Evolutionary conservation across 2,113 vertebrate species (phyloP), one percentile per base, ranked within the genome.

Genomic region (Gambusia holbrooki): DNA sequence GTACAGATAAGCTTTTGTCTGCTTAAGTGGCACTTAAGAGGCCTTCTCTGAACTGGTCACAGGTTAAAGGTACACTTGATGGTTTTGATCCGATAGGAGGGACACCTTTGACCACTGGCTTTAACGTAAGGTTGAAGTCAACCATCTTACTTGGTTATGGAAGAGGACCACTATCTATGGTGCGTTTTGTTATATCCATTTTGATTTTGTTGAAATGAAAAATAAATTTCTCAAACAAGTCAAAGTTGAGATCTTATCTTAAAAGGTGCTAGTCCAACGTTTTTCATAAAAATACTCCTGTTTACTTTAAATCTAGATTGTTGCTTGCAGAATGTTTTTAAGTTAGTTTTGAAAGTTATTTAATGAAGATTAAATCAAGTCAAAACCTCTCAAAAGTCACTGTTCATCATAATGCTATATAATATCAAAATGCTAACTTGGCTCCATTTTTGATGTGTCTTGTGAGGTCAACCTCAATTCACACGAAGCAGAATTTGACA

Each of bases 181-280:
- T 90, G 87, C 86, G 82, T 89, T 92, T 92, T 91, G 76, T 90
- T 88, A 89, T 80, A 79, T 74, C 73, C 62, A 32, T 87, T 89
- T 88, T 65, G 69, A 77, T 84, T 87, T 87, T 81, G 84, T 73
- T 84, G 29, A 82, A n/a, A 84, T 84, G 80, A n/a, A 80, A 30
- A 91, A 90, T 89, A 88, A 91, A 91, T 64, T 40, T 84, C 60
- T 89, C n/a, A 78, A 83, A 78, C 73, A 48, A 74, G 62, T 33
- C 11, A 79, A 81, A 70, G 27, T n/a, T 65, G 40, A 71, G 40
- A 64, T 77, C 9, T 63, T 33, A 19, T 45, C 28, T 51, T 29
- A n/a, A 12, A 11, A 69, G 22, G 7, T 25, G 25, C 51, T 9
- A 25, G 22, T 7, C 48, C 19, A 22, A 51, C 48, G 27, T 51